Percentiles rank a stretch among this genome's conserved stretches.
phyloP scores from a whole-genome alignment of 2,888 invertebrate species.

The Anarsia innoxiella region DNA sequence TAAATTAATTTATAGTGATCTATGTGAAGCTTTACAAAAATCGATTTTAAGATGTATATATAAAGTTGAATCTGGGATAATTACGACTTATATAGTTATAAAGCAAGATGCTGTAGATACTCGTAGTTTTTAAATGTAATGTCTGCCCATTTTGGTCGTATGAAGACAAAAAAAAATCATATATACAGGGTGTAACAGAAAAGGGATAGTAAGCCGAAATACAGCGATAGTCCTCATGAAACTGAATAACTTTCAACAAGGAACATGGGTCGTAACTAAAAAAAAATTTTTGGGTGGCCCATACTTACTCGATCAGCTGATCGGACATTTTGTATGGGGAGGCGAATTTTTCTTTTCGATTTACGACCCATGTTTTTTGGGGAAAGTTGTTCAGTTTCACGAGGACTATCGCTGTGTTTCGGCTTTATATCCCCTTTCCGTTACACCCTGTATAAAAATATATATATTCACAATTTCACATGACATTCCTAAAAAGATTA shows the following conservation, averaged over 20 bases:
- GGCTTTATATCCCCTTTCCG: too few relatives aligned
- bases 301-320: too few relatives aligned
- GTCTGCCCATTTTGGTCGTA: neutral
- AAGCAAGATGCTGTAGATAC: conserved; percentile 36
- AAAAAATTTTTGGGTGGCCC: too few relatives aligned
- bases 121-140: conserved; percentile 1
- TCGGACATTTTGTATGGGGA: too few relatives aligned
- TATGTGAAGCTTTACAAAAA: conserved; percentile 58
- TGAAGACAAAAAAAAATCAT: neutral
- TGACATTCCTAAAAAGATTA: neutral
- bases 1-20: conserved; percentile 39
- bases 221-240: too few relatives aligned
- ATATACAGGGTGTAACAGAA: neutral
- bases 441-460: neutral
- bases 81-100: conserved; percentile 71
- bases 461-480: neutral
- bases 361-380: too few relatives aligned
- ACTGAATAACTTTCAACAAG: too few relatives aligned
- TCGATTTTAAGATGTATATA: conserved; percentile 64
- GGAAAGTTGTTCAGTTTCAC: too few relatives aligned
- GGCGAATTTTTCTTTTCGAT: too few relatives aligned
- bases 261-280: neutral
- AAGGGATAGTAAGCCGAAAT: too few relatives aligned
- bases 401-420: too few relatives aligned
- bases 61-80: conserved; percentile 68